Conservation (phyloP, 2,888 invertebrate genomes). For the Petrolisthes cinctipes region DNA sequence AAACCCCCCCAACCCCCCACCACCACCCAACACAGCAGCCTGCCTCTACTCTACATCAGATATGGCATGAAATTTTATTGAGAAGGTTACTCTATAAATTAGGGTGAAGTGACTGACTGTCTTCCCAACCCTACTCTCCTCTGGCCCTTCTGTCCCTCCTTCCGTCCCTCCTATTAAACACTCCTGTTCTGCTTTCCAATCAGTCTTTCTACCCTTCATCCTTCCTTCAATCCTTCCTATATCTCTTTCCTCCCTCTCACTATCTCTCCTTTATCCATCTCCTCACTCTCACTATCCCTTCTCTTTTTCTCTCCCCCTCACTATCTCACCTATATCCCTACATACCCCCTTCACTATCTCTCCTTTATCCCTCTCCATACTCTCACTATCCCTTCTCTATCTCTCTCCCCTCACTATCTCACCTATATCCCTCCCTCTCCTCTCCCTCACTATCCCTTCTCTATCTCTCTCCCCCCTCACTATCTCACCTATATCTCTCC, state of each 20-base stretch:
- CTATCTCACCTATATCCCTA: too few relatives aligned
- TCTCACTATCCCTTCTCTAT: background rate
- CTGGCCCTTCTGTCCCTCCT: conserved; percentile 5
- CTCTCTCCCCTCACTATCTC: background rate
- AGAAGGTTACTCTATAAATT: conserved; percentile 38
- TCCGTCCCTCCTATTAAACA: background rate
- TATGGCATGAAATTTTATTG: conserved; percentile 58
- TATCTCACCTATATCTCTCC: background rate
- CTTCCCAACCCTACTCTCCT: background rate
- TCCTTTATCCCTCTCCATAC: background rate
- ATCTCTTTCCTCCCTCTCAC: background rate
- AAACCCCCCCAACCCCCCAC: too few relatives aligned
- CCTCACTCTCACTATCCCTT: too few relatives aligned
- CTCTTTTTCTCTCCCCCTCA: too few relatives aligned
- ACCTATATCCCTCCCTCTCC: background rate
- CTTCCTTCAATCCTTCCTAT: background rate
- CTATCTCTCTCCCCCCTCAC: background rate
- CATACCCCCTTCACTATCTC: background rate
- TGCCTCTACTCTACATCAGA: too few relatives aligned
- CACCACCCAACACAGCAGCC: too few relatives aligned
- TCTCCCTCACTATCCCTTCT: background rate
- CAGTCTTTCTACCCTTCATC: background rate
- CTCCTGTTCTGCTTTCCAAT: background rate
- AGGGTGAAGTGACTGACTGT: background rate
- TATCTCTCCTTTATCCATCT: background rate